Base-by-base conservation (phyloP, 2,113 vertebrate species). In the Tamias sibiricus region DNA sequence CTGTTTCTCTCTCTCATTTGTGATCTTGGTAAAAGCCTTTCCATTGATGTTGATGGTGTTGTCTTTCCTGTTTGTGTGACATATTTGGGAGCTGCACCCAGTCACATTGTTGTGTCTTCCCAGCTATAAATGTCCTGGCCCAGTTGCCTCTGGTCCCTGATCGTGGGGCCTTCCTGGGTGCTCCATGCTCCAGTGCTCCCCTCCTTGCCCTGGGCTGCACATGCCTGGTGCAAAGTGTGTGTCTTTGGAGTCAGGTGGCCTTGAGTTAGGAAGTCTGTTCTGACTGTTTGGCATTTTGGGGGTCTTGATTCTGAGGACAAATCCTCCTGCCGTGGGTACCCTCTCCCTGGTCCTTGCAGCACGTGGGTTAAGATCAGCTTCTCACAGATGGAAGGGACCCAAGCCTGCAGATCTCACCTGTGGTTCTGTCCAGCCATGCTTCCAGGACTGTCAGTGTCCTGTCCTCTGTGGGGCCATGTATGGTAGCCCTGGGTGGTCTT, bases 241-340 rank as follows among this genome's bases (percentile, higher is more conserved):
- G 2, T 44, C 35, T 20, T 5, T 13, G 47, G 75, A 9, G 20
- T 30, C 4, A 7, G 35, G 2, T 30, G 52, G 42, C 59, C 26
- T 40, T 62, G 28, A 24, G 80, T 83, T 52, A 57, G 54, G 8
- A 22, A 24, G 4, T 6, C 28, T 0, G 8, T 47, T 47, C 13
- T 2, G 14, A 35, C 32, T 0, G 0, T 69, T 69, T n/a, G 35
- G 57, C 37, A 13, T 1, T 40, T 52, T 37, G 1, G 0, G 68
- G 19, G 20, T 32, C 71, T 22, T 37, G 59, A 19, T 22, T 64
- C 40, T 0, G 3, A 35, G 91, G 49, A 71, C 16, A 2, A 30
- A 4, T 0, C 0, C 14, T 28, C 75, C 11, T 26, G 19, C 0
- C 0, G 1, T 3, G 42, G 0, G 4, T 9, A 9, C 8, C 8